Conservation (phyloP, 2,888 invertebrate genomes). For the Caenorhabditis becei region DNA sequence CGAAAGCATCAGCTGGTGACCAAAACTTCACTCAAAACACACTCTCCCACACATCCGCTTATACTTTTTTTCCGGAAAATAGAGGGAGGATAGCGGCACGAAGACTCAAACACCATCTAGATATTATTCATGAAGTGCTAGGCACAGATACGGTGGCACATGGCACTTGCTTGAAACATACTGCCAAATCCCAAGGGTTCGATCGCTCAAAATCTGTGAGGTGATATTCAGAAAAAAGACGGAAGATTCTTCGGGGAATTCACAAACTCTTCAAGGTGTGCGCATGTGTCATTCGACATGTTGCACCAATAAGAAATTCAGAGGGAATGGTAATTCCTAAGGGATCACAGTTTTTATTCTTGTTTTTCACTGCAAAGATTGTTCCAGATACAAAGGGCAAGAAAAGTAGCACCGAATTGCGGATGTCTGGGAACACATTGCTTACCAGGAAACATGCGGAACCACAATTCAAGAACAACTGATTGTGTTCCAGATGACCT, state of each 20-base stretch:
- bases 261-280: conserved; percentile 49
- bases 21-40: conserved; percentile 47
- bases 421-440: too few species aligned
- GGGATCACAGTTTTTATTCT: conserved; percentile 1
- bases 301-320: conserved; percentile 13
- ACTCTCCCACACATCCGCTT: conserved; percentile 32
- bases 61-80: conserved; percentile 25
- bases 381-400: neutral
- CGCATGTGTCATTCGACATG: conserved; percentile 22
- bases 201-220: conserved; percentile 41
- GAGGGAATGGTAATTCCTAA: neutral
- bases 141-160: conserved; percentile 52
- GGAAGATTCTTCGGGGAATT: conserved; percentile 36
- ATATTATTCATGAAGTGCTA: conserved; percentile 58
- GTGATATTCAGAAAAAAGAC: conserved; percentile 42
- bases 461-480: too few species aligned
- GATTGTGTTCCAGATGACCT: too few species aligned
- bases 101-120: conserved; percentile 54
- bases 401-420: neutral
- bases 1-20: conserved; percentile 50
- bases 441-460: too few species aligned
- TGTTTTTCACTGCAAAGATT: neutral
- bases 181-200: conserved; percentile 20
- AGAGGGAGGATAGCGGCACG: conserved; percentile 23
- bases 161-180: conserved; percentile 14